Base-by-base conservation (phyloP, 2,888 invertebrate species). In the Aspidiotus destructor region DNA sequence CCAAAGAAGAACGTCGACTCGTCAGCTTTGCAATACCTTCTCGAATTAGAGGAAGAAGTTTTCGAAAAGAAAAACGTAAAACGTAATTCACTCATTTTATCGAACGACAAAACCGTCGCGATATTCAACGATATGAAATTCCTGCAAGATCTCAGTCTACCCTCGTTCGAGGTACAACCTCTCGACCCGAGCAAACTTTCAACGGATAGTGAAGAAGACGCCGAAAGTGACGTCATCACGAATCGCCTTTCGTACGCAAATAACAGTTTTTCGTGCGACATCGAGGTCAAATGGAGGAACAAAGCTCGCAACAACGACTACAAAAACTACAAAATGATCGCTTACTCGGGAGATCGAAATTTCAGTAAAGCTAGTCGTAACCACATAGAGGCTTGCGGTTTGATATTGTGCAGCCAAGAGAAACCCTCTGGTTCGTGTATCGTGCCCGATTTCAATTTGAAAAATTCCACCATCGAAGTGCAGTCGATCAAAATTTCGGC, bases 351-450 rank as follows among this genome's bases (percentile, higher is more conserved):
- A 11, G n/a, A 58, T n/a, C 57, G 48, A n/a, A 67, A 67, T 48
- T 67, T 48, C 52, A 67, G 58, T 9, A 15, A 60, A 16, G 57
- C 57, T 0, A 69, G 71, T 0, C 69, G 71, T 9, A 55, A 69
- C 13, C 73, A 73, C 16, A 70, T 75, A 42, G 74, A 76, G 54
- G 71, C 75, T 1, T 79, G 79, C 70, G 75, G 74, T 1, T 61
- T 79, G 13, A 71, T 77, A 15, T n/a, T 67, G 60, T 67, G 67
- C 41, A 74, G 76, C 60, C 57, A 60, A 53, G 53, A 17, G 8
- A 54, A 48, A n/a, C n/a, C 7, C 0, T 16, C 57, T 6, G 13
- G 2, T 10, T 44, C 7, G 13, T 41, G 16, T 15, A 53, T 44
- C 2, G 77, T 77, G 70, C 68, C 73, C 0, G 73, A 75, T 63